A percentile compares a stretch with the other conserved stretches of the same genome.
phyloP scores from a whole-genome alignment of 2,797 vertebrate genomes.

The Takifugu ocellatus region DNA sequence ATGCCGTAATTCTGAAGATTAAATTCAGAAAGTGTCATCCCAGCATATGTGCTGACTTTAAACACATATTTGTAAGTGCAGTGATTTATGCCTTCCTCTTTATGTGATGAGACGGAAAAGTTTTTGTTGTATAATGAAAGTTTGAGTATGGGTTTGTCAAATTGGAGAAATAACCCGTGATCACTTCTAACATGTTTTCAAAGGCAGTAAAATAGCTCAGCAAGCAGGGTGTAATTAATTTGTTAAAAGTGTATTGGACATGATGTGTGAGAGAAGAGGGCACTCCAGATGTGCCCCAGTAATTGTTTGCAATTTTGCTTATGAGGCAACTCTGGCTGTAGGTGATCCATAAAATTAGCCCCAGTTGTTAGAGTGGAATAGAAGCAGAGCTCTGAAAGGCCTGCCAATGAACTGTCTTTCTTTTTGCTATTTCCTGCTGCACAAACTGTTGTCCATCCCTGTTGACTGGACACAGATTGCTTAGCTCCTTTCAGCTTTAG shows the following conservation, averaged over 20 bases:
- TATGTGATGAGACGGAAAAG: not conserved
- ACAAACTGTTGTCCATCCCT: conserved; percentile 44
- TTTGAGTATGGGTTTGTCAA: not conserved
- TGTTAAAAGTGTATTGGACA: too few species aligned
- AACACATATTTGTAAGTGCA: too few species aligned
- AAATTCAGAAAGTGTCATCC: not conserved
- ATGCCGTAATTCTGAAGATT: conserved; percentile 34
- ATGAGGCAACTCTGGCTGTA: conserved; percentile 6
- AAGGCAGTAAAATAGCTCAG: not conserved
- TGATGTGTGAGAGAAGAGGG: not conserved
- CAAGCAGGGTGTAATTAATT: too few species aligned
- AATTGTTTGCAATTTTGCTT: not conserved
- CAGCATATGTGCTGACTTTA: conserved; percentile 5
- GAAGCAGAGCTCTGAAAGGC: conserved; percentile 5
- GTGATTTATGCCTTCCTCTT: not conserved
- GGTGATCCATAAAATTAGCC: not conserved
- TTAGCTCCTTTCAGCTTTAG: conserved; percentile 43
- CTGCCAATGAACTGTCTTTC: conserved; percentile 19
- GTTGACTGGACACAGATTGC: conserved; percentile 47
- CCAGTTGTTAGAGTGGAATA: conserved; percentile 1
- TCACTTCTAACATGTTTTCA: not conserved
- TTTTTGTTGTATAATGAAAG: not conserved
- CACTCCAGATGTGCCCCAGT: not conserved
- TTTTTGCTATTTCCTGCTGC: conserved; percentile 45
- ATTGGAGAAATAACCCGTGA: not conserved